These are phyloP conservation scores for Drosophila subsilvestris DNA, from an alignment of 2,888 invertebrate species.

Conservation along the genomic window DNA sequence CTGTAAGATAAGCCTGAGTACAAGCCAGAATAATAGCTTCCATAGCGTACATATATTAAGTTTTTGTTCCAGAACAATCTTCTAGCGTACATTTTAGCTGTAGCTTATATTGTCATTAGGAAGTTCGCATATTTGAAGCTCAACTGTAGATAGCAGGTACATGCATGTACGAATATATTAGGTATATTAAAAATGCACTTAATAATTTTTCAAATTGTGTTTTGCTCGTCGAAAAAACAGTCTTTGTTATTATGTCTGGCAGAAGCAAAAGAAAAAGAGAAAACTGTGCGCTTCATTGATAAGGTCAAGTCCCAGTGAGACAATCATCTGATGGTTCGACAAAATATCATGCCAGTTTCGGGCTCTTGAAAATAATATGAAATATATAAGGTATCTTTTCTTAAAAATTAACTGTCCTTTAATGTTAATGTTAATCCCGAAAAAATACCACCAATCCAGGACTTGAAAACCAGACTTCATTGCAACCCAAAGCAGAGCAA, in stretches of 20 bases:
- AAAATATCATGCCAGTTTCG: neutral
- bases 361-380: too few species aligned
- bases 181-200: slow-evolving; percentile 32
- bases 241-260: neutral
- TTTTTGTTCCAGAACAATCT: neutral
- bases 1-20: too few species aligned
- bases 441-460: slow-evolving; percentile 16
- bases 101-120: neutral
- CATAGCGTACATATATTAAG: neutral
- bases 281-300: neutral
- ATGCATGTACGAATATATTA: slow-evolving; percentile 8
- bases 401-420: neutral
- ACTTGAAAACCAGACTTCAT: slow-evolving; percentile 36
- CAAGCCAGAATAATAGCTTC: too few species aligned
- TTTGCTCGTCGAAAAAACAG: slow-evolving; percentile 3
- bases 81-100: neutral
- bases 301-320: neutral
- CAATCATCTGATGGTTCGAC: neutral
- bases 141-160: neutral
- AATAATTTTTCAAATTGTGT: slow-evolving; percentile 27
- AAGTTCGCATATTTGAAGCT: neutral
- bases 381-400: neutral
- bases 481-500: slow-evolving; percentile 13
- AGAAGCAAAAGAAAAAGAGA: neutral
- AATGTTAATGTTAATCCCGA: slow-evolving; percentile 1